These are phyloP conservation scores for Penaeus indicus DNA, from an alignment of 1,140 invertebrate genomes.

Conservation along the genomic window DNA sequence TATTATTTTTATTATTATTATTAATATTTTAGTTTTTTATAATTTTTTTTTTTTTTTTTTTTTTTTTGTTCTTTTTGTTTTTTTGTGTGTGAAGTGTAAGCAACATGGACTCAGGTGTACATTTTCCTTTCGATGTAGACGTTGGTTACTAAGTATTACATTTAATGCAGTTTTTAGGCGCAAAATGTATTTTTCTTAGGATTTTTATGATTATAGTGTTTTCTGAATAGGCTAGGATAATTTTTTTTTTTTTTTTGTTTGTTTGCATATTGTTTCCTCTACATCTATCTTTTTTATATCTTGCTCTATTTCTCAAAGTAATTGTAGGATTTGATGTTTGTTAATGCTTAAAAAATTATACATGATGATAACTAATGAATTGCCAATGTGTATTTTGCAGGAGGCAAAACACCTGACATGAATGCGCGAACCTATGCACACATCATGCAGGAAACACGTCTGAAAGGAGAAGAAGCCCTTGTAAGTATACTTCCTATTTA, in stretches of 20 bases:
- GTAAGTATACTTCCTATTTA: slow-evolving; percentile 72
- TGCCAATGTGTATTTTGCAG: slow-evolving; percentile 77
- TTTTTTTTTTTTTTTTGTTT: slow-evolving; percentile 45
- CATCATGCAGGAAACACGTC: slow-evolving; percentile 95
- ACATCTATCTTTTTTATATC: slow-evolving; percentile 61
- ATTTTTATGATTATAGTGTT: too few species aligned
- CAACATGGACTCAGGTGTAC: slow-evolving; percentile 24
- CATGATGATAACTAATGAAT: neutral
- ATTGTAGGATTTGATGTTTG: too few species aligned
- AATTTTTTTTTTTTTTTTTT: too few species aligned
- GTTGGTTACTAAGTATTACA: too few species aligned
- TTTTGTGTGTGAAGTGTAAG: neutral
- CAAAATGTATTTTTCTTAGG: too few species aligned
- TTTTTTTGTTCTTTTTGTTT: neutral
- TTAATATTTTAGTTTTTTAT: too few species aligned
- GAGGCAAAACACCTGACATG: slow-evolving; percentile 97
- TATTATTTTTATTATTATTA: neutral
- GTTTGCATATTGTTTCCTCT: slow-evolving; percentile 21
- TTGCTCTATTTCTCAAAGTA: too few species aligned
- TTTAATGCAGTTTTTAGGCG: too few species aligned
- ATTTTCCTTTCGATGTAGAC: neutral
- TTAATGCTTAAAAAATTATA: neutral
- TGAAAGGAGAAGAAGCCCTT: slow-evolving; percentile 89
- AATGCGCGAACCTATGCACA: slow-evolving; percentile 94
- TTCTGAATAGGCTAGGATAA: too few species aligned